Percentiles rank a stretch among this genome's conserved stretches.
These are phyloP conservation scores for Drosophila kurseongensis DNA, from an alignment of 1,140 invertebrate species.

Conservation along the genomic window DNA sequence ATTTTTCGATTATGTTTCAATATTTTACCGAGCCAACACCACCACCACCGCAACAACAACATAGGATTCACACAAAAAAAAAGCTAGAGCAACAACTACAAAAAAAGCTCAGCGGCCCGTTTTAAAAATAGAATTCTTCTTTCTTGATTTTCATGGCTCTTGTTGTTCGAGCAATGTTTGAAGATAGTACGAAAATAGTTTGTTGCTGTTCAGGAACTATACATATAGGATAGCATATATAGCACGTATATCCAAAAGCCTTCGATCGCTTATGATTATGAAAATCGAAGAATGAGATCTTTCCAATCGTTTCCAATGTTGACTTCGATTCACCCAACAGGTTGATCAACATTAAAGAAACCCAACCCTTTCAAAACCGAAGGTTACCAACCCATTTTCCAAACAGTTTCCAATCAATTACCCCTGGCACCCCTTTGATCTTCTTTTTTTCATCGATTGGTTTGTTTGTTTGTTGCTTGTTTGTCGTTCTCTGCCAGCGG, in stretches of 20 bases:
- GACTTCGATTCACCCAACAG: constrained; percentile 6
- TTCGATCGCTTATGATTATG: constrained; percentile 44
- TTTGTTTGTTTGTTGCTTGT: constrained; percentile 28
- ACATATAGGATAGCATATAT: constrained; percentile 46
- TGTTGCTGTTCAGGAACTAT: constrained; percentile 55
- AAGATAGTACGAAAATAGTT: constrained; percentile 79
- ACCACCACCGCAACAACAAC: constrained; percentile 19
- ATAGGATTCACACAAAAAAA: constrained; percentile 31
- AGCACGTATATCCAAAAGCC: constrained; percentile 29
- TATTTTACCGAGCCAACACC: constrained; percentile 62
- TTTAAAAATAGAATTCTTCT: constrained; percentile 77
- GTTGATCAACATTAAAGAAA: constrained; percentile 1
- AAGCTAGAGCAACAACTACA: constrained; percentile 41
- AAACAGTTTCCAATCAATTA: constrained; percentile 40
- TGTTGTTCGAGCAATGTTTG: constrained; percentile 70
- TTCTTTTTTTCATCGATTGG: constrained; percentile 11
- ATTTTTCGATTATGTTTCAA: constrained; percentile 82
- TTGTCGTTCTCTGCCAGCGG: constrained; percentile 18
- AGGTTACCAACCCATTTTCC: constrained; percentile 23
- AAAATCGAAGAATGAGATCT: constrained; percentile 28
- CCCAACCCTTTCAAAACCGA: constrained; percentile 17
- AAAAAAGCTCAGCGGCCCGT: constrained; percentile 66
- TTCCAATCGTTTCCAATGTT: not conserved
- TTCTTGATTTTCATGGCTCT: constrained; percentile 75
- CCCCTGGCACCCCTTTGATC: constrained; percentile 2